Base-by-base conservation (phyloP, 2,888 invertebrate species). In the Orchestes rusci region DNA sequence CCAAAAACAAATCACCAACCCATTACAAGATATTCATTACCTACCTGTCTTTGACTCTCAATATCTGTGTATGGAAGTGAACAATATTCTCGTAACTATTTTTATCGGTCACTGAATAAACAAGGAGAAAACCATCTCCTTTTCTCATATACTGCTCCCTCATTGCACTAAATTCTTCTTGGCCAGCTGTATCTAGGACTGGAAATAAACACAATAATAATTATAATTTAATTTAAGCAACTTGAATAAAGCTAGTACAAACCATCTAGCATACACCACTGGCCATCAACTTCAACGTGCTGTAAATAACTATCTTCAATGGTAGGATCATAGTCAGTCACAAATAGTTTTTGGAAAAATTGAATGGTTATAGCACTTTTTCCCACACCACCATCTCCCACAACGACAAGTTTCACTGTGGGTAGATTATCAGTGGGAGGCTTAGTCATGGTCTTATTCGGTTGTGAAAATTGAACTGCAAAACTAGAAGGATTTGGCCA, bases 321-420 rank as follows among this genome's bases (percentile, higher is more conserved):
- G 13, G 94, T 94, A 4, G 94, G 94, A 70, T 94, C 94, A 62
- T 94, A 94, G 68, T 93, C 93, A 1, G 90, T 89, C 50, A 93
- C 89, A 67, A 94, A 94, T 61, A 92, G 74, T 68, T 91, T 91
- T 71, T 94, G 93, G 69, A 94, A 93, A 71, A 91, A 90, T 72
- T 94, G 90, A 64, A 92, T 93, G n/a, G 94, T 94, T 59, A 94
- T 80, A n/a, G 92, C 91, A 59, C 89, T 89, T 73, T 94, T 94
- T 52, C 93, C 93, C 43, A 94, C 93, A 54, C 93, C 93, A 52
- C 93, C 94, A 70, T 92, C 92, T 3, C 93, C 93, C 15, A 93
- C 91, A 51, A 94, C 93, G 50, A 93, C 93, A 62, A 93, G 68
- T 68, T 92, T 93, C 63, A 89, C 89, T 50, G 80, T 80, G 52